A percentile compares a stretch with the other conserved stretches of the same genome.
Evolutionary conservation across 2,113 vertebrate species (phyloP).

Genomic region (Aix galericulata): DNA sequence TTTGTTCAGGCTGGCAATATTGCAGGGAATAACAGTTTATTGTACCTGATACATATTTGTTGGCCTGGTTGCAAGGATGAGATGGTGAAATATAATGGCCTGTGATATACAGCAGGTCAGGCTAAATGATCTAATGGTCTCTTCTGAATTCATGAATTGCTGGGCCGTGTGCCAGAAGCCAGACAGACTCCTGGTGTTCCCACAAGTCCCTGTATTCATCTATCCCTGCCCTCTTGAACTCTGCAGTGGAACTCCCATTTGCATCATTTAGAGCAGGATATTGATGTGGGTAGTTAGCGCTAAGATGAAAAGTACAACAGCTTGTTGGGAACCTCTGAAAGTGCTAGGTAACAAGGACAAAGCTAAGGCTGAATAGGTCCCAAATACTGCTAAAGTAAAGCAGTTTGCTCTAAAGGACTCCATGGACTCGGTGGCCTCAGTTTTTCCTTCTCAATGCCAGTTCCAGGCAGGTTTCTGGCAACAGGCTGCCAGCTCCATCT

Average conservation of each 20-base stretch:
- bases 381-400: neutral
- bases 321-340: neutral
- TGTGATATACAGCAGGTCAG: conserved; percentile 19
- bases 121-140: conserved; percentile 29
- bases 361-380: neutral
- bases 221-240: neutral
- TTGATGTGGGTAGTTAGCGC: neutral
- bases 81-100: conserved; percentile 9
- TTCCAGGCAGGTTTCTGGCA: neutral
- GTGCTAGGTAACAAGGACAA: neutral
- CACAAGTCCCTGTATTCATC: neutral
- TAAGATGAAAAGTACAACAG: neutral
- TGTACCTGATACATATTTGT: conserved; percentile 21
- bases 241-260: neutral
- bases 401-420: neutral
- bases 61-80: neutral
- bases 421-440: neutral
- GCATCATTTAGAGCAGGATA: conserved; percentile 4
- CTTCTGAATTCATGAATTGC: neutral
- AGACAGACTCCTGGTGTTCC: conserved; percentile 30
- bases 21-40: conserved; percentile 5
- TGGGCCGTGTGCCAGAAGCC: conserved; percentile 49
- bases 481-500: neutral
- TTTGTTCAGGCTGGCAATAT: neutral
- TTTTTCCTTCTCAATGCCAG: neutral